Evolutionary conservation across 2,113 vertebrate genomes (phyloP), one percentile per base, ranked within the genome.

Genomic region (Sturnira hondurensis): DNA sequence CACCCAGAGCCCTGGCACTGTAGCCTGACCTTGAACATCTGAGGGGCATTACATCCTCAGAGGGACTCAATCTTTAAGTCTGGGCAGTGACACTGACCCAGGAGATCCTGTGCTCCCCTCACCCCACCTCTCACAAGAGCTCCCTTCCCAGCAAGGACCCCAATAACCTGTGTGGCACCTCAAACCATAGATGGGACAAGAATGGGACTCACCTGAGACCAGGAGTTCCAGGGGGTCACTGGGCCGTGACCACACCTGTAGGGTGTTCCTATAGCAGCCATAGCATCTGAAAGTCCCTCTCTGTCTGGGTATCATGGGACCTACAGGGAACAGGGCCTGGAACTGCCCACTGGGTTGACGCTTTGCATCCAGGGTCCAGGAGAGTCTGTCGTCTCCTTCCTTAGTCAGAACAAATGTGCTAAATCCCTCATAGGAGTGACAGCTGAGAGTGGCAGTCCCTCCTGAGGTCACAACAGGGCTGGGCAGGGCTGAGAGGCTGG

Each of bases 311-410:
- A 1, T 86, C 45, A 89, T 5, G 0, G 58, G 36, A 2, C 43
- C 8, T 36, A 96, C 43, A 10, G 6, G 0, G 61, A 97, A 89
- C 6, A 22, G 10, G 13, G 31, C 82, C 26, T 36, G 1, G 11
- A 0, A 3, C 0, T 0, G 0, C 7, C 10, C 13, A 0, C 0
- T 10, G 15, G 4, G 1, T 0, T 0, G 0, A 8, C 0, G 0
- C 3, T 52, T 31, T 45, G 77, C 11, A 8, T 17, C 65, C 36
- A 36, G 41, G 9, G 15, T 1, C 36, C 17, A 54, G 52, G 54
- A 47, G 17, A 28, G 10, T 4, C 7, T 10, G 22, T 14, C 13
- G 22, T 38, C 41, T 19, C n/a, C 73, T 6, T 67, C 41, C 28
- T 96, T 33, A 1, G 36, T 65, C 70, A 61, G 5, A 14, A 71